Conservation (phyloP, 2,113 vertebrate species). For the Turdus rufiventris region DNA sequence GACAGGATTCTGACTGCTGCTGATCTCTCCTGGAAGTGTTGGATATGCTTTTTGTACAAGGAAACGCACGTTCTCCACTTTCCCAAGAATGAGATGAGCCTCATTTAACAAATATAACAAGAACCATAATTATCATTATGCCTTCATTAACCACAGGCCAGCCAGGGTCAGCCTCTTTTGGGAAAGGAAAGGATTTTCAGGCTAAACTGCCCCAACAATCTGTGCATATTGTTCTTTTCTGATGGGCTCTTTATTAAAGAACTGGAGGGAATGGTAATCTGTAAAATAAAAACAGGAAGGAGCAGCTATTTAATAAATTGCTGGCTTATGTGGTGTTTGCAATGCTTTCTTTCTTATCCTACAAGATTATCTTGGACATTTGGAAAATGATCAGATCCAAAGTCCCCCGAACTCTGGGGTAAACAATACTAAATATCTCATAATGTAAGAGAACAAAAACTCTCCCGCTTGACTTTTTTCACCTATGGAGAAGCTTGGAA, state of each 20-base stretch:
- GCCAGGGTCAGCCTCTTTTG: neutral
- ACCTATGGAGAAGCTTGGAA: neutral
- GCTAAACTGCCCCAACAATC: neutral
- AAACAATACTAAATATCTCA: neutral
- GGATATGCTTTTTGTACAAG: neutral
- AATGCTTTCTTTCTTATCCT: neutral
- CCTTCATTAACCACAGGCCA: neutral
- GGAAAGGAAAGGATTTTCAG: neutral
- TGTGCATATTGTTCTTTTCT: neutral
- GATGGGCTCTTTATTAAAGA: neutral
- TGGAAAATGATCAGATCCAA: neutral
- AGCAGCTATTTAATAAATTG: neutral
- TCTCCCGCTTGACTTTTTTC: neutral
- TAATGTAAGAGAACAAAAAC: neutral
- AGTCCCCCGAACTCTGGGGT: neutral
- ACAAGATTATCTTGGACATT: neutral
- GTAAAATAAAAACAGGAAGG: neutral
- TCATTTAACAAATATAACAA: neutral
- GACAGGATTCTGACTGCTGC: neutral
- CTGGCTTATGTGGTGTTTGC: neutral
- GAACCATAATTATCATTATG: neutral
- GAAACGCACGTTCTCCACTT: neutral
- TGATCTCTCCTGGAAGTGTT: neutral
- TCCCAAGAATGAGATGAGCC: rapidly evolving
- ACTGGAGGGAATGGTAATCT: neutral